These are phyloP conservation scores for Rhabdornis inornatus DNA, from an alignment of 2,113 vertebrate genomes.

Conservation along the genomic window DNA sequence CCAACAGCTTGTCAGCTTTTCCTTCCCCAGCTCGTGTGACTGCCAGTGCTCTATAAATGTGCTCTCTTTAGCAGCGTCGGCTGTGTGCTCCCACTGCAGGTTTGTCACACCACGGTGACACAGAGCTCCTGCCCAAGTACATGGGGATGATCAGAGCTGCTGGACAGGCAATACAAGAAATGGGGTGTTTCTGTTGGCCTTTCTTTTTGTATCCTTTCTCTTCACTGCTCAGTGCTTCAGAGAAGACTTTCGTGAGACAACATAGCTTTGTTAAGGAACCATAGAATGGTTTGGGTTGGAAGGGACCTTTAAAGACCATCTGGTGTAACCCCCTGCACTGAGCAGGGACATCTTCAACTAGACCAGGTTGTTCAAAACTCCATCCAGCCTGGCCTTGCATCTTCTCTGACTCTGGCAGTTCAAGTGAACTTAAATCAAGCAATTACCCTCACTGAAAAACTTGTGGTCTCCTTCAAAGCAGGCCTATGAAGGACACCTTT, in stretches of 20 bases:
- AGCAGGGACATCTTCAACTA: neutral
- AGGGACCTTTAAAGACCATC: neutral
- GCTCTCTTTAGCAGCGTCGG: neutral
- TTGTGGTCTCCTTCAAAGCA: neutral
- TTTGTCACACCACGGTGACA: neutral
- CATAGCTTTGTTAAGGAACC: neutral
- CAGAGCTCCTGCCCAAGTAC: accelerated
- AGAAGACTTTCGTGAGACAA: neutral
- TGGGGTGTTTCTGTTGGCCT: neutral
- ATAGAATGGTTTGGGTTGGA: neutral
- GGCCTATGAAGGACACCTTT: neutral
- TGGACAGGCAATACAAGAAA: neutral
- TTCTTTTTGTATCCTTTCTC: neutral
- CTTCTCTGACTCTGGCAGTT: neutral
- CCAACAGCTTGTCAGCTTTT: slow-evolving; percentile 29
- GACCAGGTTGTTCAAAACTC: neutral
- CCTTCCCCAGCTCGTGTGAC: neutral
- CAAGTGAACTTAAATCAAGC: neutral
- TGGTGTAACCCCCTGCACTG: neutral
- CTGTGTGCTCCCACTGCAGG: neutral
- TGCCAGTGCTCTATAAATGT: neutral
- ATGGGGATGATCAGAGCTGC: neutral
- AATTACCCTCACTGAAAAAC: neutral
- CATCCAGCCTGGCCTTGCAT: neutral
- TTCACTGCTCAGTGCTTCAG: neutral